phyloP scores from a whole-genome alignment of 2,113 vertebrate species.

The Caretta caretta region DNA sequence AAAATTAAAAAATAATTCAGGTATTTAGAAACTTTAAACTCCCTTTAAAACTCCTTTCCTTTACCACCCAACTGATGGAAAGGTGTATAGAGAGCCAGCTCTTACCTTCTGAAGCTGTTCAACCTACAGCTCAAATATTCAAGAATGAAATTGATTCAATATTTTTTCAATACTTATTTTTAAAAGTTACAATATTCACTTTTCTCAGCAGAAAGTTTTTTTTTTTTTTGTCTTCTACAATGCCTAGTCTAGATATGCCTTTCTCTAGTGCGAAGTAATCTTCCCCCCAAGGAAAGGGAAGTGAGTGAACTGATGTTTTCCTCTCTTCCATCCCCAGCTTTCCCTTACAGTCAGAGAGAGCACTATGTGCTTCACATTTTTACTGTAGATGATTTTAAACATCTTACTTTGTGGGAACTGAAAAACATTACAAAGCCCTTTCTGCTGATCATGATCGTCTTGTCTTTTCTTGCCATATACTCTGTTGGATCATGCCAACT shows the following conservation, averaged over 20 bases:
- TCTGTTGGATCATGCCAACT: background rate
- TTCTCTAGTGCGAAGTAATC: background rate
- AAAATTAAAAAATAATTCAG: background rate
- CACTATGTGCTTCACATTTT: background rate
- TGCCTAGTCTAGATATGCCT: background rate
- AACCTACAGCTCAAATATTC: background rate
- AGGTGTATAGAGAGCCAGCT: background rate
- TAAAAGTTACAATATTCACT: background rate
- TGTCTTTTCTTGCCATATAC: background rate
- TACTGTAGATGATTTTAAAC: background rate
- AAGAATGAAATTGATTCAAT: background rate
- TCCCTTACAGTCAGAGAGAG: background rate
- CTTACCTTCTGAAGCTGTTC: background rate
- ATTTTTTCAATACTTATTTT: background rate
- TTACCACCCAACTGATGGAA: constrained; percentile 11
- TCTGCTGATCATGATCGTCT: background rate
- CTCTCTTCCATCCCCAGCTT: background rate
- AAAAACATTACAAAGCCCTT: background rate
- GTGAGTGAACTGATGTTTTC: background rate
- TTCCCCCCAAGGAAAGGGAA: background rate
- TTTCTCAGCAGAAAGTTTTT: background rate
- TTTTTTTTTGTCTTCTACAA: background rate
- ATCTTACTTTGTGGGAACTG: background rate
- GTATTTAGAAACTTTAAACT: constrained; percentile 15
- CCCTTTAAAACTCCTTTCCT: constrained; percentile 20